These are phyloP conservation scores for Cladorhizidae sp. DNA, from an alignment of 37 sponge, comb jelly and placozoan species.

Conservation along the genomic window DNA sequence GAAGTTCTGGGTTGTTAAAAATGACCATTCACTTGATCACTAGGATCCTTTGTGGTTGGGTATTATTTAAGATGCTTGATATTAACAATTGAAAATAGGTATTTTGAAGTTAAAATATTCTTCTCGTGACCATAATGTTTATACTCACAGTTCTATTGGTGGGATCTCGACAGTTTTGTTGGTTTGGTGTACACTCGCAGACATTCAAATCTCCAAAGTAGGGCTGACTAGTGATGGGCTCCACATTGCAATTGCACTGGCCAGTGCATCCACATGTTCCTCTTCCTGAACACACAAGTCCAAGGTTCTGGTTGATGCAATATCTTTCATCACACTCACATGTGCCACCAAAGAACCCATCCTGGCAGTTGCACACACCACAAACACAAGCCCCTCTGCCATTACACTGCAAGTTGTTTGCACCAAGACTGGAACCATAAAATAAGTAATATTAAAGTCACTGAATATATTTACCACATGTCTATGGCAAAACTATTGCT, in stretches of 20 bases:
- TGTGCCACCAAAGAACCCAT: constrained; percentile 47
- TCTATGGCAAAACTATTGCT: too few relatives aligned
- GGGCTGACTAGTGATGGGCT: constrained; percentile 10
- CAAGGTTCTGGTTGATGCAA: not conserved
- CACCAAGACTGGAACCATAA: not conserved
- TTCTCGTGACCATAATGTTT: not conserved
- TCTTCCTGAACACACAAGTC: not conserved
- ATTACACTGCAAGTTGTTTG: not conserved
- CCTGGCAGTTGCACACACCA: constrained; percentile 52
- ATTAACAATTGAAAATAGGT: too few relatives aligned
- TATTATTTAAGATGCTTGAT: too few relatives aligned
- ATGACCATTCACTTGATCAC: too few relatives aligned
- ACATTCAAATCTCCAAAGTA: not conserved
- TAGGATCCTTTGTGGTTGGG: too few relatives aligned
- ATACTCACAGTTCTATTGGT: constrained; percentile 9
- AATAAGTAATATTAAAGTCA: not conserved
- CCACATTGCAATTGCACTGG: constrained; percentile 21
- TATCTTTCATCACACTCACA: constrained; percentile 49
- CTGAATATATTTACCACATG: too few relatives aligned
- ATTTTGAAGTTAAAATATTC: too few relatives aligned
- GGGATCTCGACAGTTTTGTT: constrained; percentile 30
- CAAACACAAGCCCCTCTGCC: constrained; percentile 61
- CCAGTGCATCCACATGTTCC: constrained; percentile 9
- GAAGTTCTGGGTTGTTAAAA: too few relatives aligned
- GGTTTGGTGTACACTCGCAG: constrained; percentile 53